These are phyloP conservation scores for Andrena bicolor DNA, from an alignment of 2,888 invertebrate genomes.

Conservation along the genomic window DNA sequence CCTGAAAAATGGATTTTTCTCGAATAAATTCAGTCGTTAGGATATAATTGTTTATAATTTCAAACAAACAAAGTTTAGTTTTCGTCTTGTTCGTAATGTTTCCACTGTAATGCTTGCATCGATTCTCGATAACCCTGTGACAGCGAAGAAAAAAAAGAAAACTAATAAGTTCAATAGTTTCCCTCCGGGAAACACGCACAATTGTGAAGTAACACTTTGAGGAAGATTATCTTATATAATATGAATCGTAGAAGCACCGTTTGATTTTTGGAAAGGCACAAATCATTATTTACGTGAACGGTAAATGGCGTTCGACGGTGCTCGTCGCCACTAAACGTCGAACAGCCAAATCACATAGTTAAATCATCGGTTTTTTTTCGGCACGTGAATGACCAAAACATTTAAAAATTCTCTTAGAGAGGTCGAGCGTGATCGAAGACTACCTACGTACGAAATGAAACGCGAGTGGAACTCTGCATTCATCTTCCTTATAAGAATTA, in stretches of 20 bases:
- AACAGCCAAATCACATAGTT: not conserved
- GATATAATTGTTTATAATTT: not conserved
- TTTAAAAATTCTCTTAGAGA: not conserved
- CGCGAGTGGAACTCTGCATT: too few relatives aligned
- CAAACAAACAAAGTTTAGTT: not conserved
- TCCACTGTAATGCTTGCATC: not conserved
- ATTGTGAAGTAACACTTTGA: not conserved
- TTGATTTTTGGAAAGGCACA: not conserved
- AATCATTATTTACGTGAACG: conserved; percentile 8
- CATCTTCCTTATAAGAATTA: too few relatives aligned
- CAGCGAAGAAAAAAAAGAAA: not conserved
- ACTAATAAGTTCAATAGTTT: not conserved
- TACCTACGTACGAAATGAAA: not conserved
- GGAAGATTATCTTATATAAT: not conserved
- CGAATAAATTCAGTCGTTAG: not conserved
- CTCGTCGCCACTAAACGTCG: not conserved
- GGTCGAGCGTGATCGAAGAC: not conserved
- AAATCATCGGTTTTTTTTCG: not conserved
- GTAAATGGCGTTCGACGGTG: not conserved
- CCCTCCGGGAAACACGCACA: not conserved
- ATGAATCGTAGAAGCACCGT: not conserved
- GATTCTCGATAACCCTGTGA: conserved; percentile 18
- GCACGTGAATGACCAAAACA: not conserved
- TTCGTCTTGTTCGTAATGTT: not conserved
- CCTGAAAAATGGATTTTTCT: not conserved